Base-by-base conservation (phyloP, 2,888 invertebrate genomes). In the Hipparchia sbordonii region DNA sequence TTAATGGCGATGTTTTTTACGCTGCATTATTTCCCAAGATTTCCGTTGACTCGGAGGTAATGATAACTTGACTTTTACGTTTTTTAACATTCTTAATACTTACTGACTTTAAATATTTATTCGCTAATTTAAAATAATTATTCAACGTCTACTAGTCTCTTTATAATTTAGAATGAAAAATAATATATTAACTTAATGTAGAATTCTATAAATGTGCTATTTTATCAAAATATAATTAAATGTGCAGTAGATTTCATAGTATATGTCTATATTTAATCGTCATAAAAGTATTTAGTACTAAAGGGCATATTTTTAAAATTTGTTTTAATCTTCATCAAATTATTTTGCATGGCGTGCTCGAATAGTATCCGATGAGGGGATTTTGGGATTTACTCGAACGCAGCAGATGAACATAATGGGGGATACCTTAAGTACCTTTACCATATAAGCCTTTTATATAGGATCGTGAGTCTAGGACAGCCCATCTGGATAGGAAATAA, bases 61-160 rank as follows among this genome's bases (percentile, higher is more conserved):
- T 23, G 23, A 56, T 56, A 13, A 56, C 56, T 13, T 56, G 56
- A 56, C 13, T 13, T 56, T 56, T 56, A 56, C 56, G 13, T 39
- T 39, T 39, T 39, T 39, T 23, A 23, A 23, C 23, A 48, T 48
- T 48, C 6, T 13, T 56, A n/a, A 4, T 23, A 23, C 23, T 23
- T 56, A n/a, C n/a, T 5, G 56, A 39, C 39, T 4, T 39, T 4
- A 4, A 39, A 39, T 39, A 39, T 63, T 51, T 12, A 51, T 5
- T 51, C 51, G n/a, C 51, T 13, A 3, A 63, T 23, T 13, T 48
- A 13, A 48, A 2, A 48, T 9, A 48, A 48, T 48, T 7, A 63
- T 51, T 48, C 12, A 51, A 63, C 48, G 23, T 63, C 13, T 63
- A 63, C 63, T 63, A 63, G 63, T 63, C 63, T 48, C 51, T 63